Evolutionary conservation across 1,140 invertebrate genomes (phyloP), one percentile per base, ranked within the genome.

Genomic region (Kradibia gibbosae): DNA sequence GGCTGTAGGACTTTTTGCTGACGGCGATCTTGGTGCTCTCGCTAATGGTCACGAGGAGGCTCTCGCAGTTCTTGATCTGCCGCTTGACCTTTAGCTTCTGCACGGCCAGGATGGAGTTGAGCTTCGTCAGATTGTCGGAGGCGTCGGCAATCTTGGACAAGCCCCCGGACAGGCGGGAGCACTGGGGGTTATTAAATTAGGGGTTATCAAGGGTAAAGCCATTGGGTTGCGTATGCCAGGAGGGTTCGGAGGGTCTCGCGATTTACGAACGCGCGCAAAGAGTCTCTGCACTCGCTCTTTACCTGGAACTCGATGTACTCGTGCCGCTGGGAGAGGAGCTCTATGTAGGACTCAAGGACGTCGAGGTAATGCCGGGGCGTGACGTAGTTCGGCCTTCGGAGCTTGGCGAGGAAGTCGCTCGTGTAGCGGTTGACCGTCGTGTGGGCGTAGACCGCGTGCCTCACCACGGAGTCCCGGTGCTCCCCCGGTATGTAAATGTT

Each of bases 361-460:
- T 98, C 96, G 81, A 98, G 90, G 87, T 96, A 98, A 87, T 98
- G 97, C 84, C 97, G 97, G 1, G 97, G 97, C 5, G 97, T 98
- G 1, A 98, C 95, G 86, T 95, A 97, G 90, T 97, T 98, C 86
- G 93, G 94, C 57, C 96, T 92, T 42, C 95, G 91, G 13, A 97
- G 88, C 78, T 95, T 94, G 22, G 93, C 87, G 13, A 94, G 88
- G 86, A 96, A 98, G 73, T 96, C 94, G n/a, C 86, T 87, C 0
- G 95, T 95, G 88, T 96, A 97, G 0, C 92, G 86, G 25, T 93
- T 93, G 15, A 97, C 94, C 0, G 93, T 94, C 78, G 93, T 92
- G 86, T 98, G 97, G 0, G 97, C 96, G 87, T 96, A 93, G 0
- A 98, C 96, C 15, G 97, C 94, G 87, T 98, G 96, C 60, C 94